Conservation (phyloP, 2,113 vertebrate genomes). For the Eulemur rufifrons region DNA sequence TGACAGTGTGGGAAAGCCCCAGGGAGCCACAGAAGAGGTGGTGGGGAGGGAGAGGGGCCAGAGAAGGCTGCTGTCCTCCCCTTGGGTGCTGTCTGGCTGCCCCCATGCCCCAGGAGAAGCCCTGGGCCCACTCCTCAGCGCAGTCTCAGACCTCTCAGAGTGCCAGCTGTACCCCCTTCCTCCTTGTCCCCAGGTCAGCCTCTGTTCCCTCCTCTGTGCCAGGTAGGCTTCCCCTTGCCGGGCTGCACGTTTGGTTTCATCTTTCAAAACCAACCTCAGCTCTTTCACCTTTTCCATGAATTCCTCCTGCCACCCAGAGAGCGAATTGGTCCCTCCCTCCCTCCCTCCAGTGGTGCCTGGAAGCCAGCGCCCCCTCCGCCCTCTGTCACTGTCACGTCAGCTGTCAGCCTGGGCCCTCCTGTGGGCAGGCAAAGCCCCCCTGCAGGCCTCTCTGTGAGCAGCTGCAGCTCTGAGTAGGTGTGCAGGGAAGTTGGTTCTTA, state of each 20-base stretch:
- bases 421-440: rapidly evolving
- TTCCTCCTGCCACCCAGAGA: background rate
- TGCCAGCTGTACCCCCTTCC: background rate
- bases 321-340: background rate
- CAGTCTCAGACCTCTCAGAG: background rate
- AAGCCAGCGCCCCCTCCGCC: background rate
- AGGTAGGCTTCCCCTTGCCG: background rate
- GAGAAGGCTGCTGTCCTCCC: background rate
- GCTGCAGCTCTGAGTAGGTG: background rate
- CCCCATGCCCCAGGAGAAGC: background rate
- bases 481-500: background rate
- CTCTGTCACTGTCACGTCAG: background rate
- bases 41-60: background rate
- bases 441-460: background rate
- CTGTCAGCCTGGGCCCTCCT: background rate
- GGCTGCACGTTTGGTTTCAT: background rate
- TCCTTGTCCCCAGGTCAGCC: background rate
- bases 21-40: background rate
- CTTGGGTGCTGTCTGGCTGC: background rate
- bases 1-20: slow-evolving; percentile 38
- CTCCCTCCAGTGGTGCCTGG: background rate
- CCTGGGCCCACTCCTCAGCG: background rate
- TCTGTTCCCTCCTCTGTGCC: background rate
- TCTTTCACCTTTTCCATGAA: background rate
- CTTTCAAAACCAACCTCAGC: background rate